Base-by-base conservation (phyloP, 1,140 invertebrate genomes). In the Caenorhabditis latens region DNA sequence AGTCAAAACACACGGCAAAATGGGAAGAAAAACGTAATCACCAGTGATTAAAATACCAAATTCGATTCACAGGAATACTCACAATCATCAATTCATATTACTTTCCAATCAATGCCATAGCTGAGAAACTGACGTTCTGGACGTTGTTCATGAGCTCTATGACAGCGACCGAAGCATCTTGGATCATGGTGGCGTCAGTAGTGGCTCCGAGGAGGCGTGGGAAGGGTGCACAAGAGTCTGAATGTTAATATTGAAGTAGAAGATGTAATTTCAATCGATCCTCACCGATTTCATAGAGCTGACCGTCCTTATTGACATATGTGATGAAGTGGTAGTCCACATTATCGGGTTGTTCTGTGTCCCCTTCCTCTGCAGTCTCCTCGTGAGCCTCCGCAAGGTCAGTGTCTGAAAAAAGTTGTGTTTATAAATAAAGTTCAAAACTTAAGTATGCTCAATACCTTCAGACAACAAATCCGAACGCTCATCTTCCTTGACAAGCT, bases 261-360 rank as follows among this genome's bases (percentile, higher is more conserved):
- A 50, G 71, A 40, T 46, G 1, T 40, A 48, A 8, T 43, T 65
- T 16, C 0, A 9, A 65, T 16, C 7, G 3, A 24, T 65, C 9
- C 83, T 75, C 55, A 85, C 87, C 87, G 24, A 89, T 89, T 75
- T 89, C 88, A 19, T 79, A 85, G 16, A 89, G 89, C 16, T 53
- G 43, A 21, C 88, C 88, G 16, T 89, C 48, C 57, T 84, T 71
- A 58, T 87, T 61, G 43, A 89, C 85, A 55, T 84, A 89, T 19
- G 86, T 83, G 24, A 89, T 89, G 88, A 89, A 89, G 48, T 89
- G 89, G 48, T 89, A 75, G n/a, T 89, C 88, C 1, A 89, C 88
- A 16, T 89, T 53, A 24, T 87, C 89, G 1, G 50, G 24, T 19
- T 53, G 21, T 32, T 61, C 63, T 32, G 87, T 85, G 13, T 82